Conservation (phyloP, 2,113 vertebrate species). For the Corythaixoides concolor region DNA sequence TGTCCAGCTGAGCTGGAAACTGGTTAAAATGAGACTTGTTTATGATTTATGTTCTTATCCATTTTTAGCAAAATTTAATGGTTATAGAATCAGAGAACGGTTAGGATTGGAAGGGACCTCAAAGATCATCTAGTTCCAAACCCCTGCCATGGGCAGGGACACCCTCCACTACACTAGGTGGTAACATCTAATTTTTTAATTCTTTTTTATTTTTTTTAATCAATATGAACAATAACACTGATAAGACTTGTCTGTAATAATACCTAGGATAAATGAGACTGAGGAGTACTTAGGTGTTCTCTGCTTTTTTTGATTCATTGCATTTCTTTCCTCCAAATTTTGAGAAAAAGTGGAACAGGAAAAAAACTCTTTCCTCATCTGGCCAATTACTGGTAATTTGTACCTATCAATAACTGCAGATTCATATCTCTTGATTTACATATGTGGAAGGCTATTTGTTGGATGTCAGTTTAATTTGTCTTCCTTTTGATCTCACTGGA, state of each 20-base stretch:
- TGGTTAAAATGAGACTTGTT: background rate
- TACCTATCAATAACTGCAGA: constrained; percentile 16
- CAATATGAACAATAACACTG: background rate
- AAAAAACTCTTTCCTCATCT: background rate
- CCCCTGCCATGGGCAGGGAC: too few species aligned
- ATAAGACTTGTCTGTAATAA: background rate
- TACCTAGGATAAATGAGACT: background rate
- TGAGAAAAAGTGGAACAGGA: background rate
- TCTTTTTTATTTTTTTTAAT: background rate
- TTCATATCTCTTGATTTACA: background rate
- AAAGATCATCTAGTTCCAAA: too few species aligned
- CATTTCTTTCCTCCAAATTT: background rate
- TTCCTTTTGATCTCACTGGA: constrained; percentile 8
- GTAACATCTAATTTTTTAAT: background rate
- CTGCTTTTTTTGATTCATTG: background rate
- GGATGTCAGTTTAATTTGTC: constrained; percentile 17
- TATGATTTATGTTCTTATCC: background rate
- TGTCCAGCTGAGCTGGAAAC: background rate
- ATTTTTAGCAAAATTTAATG: background rate
- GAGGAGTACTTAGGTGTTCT: background rate
- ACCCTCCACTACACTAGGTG: too few species aligned
- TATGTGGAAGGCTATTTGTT: constrained; percentile 22
- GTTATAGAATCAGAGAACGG: background rate
- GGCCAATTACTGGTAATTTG: constrained; percentile 19
- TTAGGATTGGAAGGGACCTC: too few species aligned